These are phyloP conservation scores for Mamestra brassicae DNA, from an alignment of 2,888 invertebrate genomes.

Conservation along the genomic window DNA sequence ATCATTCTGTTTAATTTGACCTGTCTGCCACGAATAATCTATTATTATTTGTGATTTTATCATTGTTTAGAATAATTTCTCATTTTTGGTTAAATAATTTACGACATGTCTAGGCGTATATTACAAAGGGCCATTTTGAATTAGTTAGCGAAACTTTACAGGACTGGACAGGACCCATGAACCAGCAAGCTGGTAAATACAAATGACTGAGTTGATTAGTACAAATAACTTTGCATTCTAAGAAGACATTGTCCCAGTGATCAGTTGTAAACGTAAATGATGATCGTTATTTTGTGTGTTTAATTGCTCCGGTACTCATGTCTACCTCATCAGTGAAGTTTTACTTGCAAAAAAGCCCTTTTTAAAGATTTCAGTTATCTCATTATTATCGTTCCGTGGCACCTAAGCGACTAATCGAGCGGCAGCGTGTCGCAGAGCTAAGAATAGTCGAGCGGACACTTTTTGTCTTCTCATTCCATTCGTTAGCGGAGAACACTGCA, in stretches of 20 bases:
- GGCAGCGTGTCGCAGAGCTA: constrained; percentile 73
- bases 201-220: not conserved
- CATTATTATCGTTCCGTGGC: constrained; percentile 52
- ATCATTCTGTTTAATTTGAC: constrained; percentile 7
- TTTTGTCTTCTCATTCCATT: constrained; percentile 83
- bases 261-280: not conserved
- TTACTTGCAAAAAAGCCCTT: not conserved
- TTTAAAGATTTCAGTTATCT: constrained; percentile 7
- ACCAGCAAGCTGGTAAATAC: not conserved
- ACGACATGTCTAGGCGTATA: not conserved
- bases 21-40: constrained; percentile 2
- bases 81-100: not conserved
- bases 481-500: constrained; percentile 73
- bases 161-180: not conserved
- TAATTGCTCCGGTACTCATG: not conserved
- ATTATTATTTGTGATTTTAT: constrained; percentile 23
- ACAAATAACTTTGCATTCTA: not conserved
- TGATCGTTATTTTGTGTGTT: not conserved
- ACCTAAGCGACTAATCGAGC: constrained; percentile 77
- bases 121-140: not conserved
- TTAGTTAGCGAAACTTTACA: not conserved
- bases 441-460: constrained; percentile 80
- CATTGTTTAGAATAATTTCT: not conserved
- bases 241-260: not conserved
- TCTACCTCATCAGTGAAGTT: not conserved